A percentile compares a stretch with the other conserved stretches of the same genome.
Evolutionary conservation across 2,113 vertebrate genomes (phyloP).

Genomic region (Poicephalus gulielmi): DNA sequence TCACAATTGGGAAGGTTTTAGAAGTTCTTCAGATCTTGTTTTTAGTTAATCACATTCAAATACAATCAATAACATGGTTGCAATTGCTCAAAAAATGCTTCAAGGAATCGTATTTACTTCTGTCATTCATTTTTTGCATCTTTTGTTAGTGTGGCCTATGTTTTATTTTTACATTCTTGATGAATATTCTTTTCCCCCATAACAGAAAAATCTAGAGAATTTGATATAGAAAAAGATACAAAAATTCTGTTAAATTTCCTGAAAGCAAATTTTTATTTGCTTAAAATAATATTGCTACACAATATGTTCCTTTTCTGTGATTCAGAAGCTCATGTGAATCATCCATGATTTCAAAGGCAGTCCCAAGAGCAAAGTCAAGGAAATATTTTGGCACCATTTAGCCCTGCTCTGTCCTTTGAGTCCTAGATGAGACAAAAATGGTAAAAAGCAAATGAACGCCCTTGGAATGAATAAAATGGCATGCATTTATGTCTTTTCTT

Average conservation of each 20-base stretch:
- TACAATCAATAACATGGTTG: not conserved
- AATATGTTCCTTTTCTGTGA: not conserved
- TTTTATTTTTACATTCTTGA: not conserved
- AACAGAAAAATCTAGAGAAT: conserved; percentile 41
- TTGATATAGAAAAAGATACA: conserved; percentile 12
- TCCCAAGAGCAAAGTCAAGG: conserved; percentile 19
- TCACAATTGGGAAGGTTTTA: not conserved
- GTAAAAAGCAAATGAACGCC: conserved; percentile 1
- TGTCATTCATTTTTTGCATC: not conserved
- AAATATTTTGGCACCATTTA: conserved; percentile 37
- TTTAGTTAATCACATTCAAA: not conserved
- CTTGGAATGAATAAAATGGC: conserved; percentile 17
- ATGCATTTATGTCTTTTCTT: conserved; percentile 17
- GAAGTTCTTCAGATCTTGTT: not conserved
- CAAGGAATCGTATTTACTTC: not conserved
- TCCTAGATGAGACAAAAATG: conserved; percentile 23
- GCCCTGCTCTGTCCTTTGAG: conserved; percentile 16
- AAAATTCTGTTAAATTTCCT: conserved; percentile 8
- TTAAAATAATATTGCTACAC: not conserved
- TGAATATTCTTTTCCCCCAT: conserved; percentile 22
- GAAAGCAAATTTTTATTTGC: conserved; percentile 21
- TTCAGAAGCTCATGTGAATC: conserved; percentile 38
- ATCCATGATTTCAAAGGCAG: conserved; percentile 21
- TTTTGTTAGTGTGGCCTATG: not conserved
- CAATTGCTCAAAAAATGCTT: not conserved